These are phyloP conservation scores for Porites rus DNA, from an alignment of 92 coral and sea anemone species.

Conservation along the genomic window DNA sequence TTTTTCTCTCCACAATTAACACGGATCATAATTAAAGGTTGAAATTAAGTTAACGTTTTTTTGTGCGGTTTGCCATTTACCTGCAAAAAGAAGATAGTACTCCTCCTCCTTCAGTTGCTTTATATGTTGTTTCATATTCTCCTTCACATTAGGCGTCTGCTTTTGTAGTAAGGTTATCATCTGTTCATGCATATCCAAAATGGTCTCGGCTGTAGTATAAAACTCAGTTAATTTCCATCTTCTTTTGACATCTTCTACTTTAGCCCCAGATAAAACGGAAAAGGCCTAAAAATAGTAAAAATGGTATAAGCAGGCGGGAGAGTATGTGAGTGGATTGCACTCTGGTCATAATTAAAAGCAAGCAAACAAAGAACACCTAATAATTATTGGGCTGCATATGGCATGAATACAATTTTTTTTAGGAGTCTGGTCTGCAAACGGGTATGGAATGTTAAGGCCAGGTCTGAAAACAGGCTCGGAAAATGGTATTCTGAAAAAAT, in stretches of 20 bases:
- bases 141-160: background rate
- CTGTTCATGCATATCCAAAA: background rate
- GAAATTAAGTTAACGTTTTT: no score
- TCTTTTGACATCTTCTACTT: background rate
- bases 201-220: background rate
- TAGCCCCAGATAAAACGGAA: background rate
- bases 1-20: no score
- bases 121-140: background rate
- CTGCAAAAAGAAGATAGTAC: conserved; percentile 18
- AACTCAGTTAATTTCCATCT: background rate
- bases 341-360: no score
- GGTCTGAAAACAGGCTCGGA: no score
- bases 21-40: no score
- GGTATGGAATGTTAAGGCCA: no score
- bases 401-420: no score
- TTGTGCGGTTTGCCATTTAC: background rate
- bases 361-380: no score
- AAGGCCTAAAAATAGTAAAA: background rate
- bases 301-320: background rate
- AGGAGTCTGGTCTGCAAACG: no score
- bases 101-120: conserved; percentile 17
- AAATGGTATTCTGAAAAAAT: no score
- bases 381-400: no score
- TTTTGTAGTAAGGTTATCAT: background rate
- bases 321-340: no score